Percentiles rank a stretch among this genome's conserved stretches.
phyloP scores from a whole-genome alignment of 2,797 vertebrate species.

The Neosilurus hyrtlii region DNA sequence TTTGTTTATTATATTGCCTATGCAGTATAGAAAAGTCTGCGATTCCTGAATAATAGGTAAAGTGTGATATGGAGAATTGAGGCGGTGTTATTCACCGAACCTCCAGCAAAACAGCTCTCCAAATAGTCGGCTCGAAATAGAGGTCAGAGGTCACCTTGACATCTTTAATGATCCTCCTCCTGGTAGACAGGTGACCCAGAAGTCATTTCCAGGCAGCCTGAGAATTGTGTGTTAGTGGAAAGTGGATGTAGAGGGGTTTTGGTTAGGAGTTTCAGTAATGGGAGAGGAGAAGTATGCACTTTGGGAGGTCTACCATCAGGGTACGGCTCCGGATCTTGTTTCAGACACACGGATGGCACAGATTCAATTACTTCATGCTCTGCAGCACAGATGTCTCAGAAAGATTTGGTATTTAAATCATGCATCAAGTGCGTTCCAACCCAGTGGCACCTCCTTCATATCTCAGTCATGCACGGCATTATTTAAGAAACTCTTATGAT shows the following conservation, averaged over 20 bases:
- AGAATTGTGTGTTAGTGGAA: background rate
- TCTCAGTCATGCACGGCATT: background rate
- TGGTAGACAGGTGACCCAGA: conserved; percentile 23
- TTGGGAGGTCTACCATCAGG: conserved; percentile 38
- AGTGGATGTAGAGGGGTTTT: background rate
- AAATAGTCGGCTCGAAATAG: background rate
- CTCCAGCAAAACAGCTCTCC: background rate
- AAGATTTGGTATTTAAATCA: conserved; percentile 30
- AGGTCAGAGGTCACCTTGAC: conserved; percentile 28
- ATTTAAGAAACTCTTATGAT: background rate
- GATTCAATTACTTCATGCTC: conserved; percentile 10
- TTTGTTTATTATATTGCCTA: background rate
- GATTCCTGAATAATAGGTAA: too few species aligned
- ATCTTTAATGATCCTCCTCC: conserved; percentile 34
- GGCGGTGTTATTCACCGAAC: too few species aligned
- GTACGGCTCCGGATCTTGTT: conserved; percentile 40
- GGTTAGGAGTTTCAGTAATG: conserved; percentile 29
- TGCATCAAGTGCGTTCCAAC: conserved; percentile 33
- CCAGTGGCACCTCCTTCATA: background rate
- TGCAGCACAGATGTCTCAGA: conserved; percentile 13
- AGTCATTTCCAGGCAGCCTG: background rate
- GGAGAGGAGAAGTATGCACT: background rate
- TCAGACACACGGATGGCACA: conserved; percentile 28
- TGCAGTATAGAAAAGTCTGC: background rate
- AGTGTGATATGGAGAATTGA: too few species aligned